Evolutionary conservation across 1,140 invertebrate species (phyloP), one percentile per base, ranked within the genome.

Genomic region (Pectinophora gossypiella): DNA sequence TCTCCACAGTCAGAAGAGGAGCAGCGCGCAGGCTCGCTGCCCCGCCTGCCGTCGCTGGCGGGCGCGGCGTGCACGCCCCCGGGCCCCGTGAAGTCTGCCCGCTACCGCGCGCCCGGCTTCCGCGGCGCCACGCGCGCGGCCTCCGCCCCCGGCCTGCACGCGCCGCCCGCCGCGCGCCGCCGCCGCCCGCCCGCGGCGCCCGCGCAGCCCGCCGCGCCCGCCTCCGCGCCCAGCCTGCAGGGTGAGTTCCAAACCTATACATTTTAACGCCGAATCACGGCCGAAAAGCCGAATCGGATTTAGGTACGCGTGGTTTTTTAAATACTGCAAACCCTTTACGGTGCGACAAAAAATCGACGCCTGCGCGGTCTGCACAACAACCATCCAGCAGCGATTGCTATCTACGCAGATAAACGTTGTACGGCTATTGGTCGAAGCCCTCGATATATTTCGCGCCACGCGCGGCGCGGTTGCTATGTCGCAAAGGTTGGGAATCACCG

Each of bases 81-180:
- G 55, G 88, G 90, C 22, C 90, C 90, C 55, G 94, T 95, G 2
- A 95, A 96, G 68, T 96, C 95, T 20, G 95, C 95, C 3, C 85
- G 96, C 1, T 97, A 97, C 72, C 85, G 95, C 1, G 95, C 95
- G 0, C 95, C 95, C 0, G 95, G 95, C 0, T 94, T 95, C 78
- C 89, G 89, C 44, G 89, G 89, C 42, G 90, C 90, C 1, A 94
- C 94, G 54, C 85, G 93, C 15, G 93, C 94, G 4, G 90, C 92
- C 15, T 93, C 93, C 3, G 92, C 92, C 0, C 93, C 92, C 0
- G 93, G 94, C 0, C 85, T 95, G 6, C 93, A 94, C 42, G 77
- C 62, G 1, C 89, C 91, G 15, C 93, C 94, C 42, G 77, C 62
- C 1, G 89, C 91, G 15, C 78, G 89, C 35, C 80, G 90, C 57